Percentiles rank a stretch among this genome's conserved stretches.
Conservation (phyloP, 35 echinoderm and acorn worm genomes). For the Hemicentrotus pulcherrimus region DNA sequence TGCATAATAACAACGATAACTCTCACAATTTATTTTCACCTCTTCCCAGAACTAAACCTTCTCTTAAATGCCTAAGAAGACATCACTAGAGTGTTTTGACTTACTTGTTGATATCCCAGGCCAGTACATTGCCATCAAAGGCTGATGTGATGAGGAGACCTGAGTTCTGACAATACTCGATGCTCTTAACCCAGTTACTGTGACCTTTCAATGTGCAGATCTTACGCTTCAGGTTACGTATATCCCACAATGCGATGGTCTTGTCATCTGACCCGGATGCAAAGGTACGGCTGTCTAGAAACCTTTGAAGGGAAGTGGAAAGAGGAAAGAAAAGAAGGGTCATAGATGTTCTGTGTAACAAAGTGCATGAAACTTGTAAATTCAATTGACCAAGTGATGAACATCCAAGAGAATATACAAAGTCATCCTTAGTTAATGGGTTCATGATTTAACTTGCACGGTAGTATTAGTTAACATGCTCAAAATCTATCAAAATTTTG, state of each 20-base stretch:
- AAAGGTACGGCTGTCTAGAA: slow-evolving; percentile 94
- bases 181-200: slow-evolving; percentile 96
- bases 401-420: too few relatives aligned
- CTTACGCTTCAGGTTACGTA: slow-evolving; percentile 85
- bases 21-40: too few relatives aligned
- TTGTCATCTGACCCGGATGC: slow-evolving; percentile 93
- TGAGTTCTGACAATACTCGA: slow-evolving; percentile 73
- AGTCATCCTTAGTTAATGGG: too few relatives aligned
- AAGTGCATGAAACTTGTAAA: too few relatives aligned
- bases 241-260: slow-evolving; percentile 99
- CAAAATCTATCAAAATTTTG: too few relatives aligned
- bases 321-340: neutral
- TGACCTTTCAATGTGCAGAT: slow-evolving; percentile 79
- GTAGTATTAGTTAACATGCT: too few relatives aligned
- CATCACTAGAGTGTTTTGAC: neutral
- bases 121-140: slow-evolving; percentile 90
- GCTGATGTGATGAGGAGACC: slow-evolving; percentile 79
- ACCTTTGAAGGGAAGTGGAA: slow-evolving; percentile 49
- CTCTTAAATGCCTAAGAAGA: too few relatives aligned
- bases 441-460: too few relatives aligned
- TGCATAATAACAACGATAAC: too few relatives aligned
- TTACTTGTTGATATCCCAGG: slow-evolving; percentile 96
- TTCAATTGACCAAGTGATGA: too few relatives aligned
- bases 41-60: too few relatives aligned
- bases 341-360: neutral